Base-by-base conservation (phyloP, 2,888 invertebrate species). In the Melanotus villosus region DNA sequence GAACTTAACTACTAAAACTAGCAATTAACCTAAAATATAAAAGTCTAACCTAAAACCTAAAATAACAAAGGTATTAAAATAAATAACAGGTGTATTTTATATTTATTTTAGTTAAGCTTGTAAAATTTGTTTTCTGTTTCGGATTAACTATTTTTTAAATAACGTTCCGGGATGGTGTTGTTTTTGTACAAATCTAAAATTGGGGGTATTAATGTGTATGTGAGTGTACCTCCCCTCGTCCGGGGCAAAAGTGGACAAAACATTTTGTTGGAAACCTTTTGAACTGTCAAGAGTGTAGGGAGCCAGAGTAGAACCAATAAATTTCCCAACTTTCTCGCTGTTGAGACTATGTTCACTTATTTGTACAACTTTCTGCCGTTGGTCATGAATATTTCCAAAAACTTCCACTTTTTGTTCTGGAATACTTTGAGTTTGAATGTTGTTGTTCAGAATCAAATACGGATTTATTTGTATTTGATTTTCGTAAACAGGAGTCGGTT, bases 251-350 rank as follows among this genome's bases (percentile, higher is more conserved):
- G 72, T 75, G 64, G 77, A 75, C 57, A 72, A 66, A 54, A 60
- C 60, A 65, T 66, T 50, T 50, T 68, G 65, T 45, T 69, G 68
- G 54, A 75, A 76, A 41, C 71, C 59, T 36, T 75, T 72, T 45
- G 70, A 63, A 62, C 64, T 71, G 57, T 75, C 72, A 18, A 73
- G 47, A 38, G 69, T 47, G 60, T 73, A 76, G 23, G 78, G 73
- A 45, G 71, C 62, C 43, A 73, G 65, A n/a, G 78, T 79, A 60
- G 75, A 71, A 45, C 76, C 73, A 43, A 77, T 71, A 67, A 77
- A 80, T 68, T 72, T 77, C 32, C 74, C 77, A 57, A 75, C 68
- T 34, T 68, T 72, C 14, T 30, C 57, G 26, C 63, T 58, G 65
- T 70, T 57, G 60, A 70, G 54, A 70, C 62, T 59, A 23, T 70